phyloP scores from a whole-genome alignment of 2,888 invertebrate species.

The Latrodectus elegans region DNA sequence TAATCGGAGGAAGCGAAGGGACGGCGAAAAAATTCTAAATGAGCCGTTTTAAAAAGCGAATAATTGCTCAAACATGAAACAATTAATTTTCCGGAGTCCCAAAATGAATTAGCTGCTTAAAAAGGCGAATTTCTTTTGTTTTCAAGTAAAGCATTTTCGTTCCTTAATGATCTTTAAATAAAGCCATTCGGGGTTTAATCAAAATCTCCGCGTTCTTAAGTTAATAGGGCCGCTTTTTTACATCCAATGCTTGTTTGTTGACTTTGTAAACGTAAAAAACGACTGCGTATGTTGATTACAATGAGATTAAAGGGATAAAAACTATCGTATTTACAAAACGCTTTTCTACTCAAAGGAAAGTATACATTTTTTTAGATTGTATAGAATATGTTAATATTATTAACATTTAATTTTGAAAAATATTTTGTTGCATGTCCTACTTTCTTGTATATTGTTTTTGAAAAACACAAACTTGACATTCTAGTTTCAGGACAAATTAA shows the following conservation, averaged over 20 bases:
- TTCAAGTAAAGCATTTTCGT: constrained; percentile 62
- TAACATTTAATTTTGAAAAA: background rate
- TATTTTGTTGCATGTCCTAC: too few species aligned
- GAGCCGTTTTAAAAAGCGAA: constrained; percentile 49
- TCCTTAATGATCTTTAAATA: constrained; percentile 68
- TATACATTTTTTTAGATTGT: background rate
- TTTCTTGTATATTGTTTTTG: too few species aligned
- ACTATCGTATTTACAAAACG: background rate
- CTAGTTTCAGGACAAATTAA: too few species aligned
- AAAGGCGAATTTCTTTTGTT: constrained; percentile 58
- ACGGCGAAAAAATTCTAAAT: constrained; percentile 35
- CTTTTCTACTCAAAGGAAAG: background rate
- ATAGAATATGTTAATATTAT: background rate
- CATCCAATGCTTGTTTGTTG: background rate
- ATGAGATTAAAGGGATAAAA: background rate
- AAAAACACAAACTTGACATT: too few species aligned
- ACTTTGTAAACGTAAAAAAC: background rate
- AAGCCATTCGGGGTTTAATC: constrained; percentile 63
- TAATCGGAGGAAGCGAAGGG: background rate
- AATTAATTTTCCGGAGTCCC: constrained; percentile 68
- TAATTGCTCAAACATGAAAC: constrained; percentile 69
- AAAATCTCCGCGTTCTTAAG: constrained; percentile 15
- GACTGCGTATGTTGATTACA: background rate
- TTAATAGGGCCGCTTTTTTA: constrained; percentile 22
- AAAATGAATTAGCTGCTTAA: constrained; percentile 64